Evolutionary conservation across 1,140 invertebrate genomes (phyloP).

Genomic region (Tribolium madens): DNA sequence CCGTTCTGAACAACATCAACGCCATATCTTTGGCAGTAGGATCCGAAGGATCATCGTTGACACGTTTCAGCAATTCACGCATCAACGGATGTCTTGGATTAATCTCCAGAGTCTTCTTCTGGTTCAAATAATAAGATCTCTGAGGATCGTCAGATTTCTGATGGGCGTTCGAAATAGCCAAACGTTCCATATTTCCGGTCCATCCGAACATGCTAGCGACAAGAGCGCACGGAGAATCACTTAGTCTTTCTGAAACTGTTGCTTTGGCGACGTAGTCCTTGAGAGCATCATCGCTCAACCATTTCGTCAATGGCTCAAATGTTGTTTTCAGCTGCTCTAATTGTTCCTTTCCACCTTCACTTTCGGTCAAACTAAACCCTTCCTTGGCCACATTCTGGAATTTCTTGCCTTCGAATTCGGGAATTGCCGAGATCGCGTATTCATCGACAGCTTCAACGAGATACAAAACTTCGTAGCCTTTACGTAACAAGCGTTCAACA

Average conservation of each 20-base stretch:
- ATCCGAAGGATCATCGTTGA: conserved; percentile 85
- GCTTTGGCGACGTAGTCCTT: conserved; percentile 89
- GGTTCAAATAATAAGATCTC: conserved; percentile 90
- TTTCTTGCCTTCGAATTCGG: conserved; percentile 99
- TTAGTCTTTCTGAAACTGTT: conserved; percentile 89
- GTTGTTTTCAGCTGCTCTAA: conserved; percentile 83
- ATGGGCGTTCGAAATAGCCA: conserved; percentile 96
- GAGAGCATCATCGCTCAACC: conserved; percentile 89
- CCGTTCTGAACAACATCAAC: conserved; percentile 92
- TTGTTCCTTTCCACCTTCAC: conserved; percentile 85
- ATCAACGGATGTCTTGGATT: conserved; percentile 98
- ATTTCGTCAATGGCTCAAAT: conserved; percentile 93
- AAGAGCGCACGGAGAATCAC: conserved; percentile 94
- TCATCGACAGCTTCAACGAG: conserved; percentile 98
- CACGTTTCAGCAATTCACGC: conserved; percentile 87
- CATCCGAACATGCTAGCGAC: conserved; percentile 97
- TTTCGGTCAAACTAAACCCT: conserved; percentile 90
- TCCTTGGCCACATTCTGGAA: conserved; percentile 99
- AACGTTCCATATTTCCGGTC: conserved; percentile 99
- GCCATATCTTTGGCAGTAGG: conserved; percentile 88
- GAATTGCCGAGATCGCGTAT: conserved; percentile 95
- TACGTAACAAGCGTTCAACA: conserved; percentile 92
- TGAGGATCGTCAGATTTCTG: conserved; percentile 95
- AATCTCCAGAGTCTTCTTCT: conserved; percentile 98
- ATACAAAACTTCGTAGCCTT: conserved; percentile 97